Evolutionary conservation across 2,113 vertebrate genomes (phyloP).

Genomic region (Dasyurus viverrinus): DNA sequence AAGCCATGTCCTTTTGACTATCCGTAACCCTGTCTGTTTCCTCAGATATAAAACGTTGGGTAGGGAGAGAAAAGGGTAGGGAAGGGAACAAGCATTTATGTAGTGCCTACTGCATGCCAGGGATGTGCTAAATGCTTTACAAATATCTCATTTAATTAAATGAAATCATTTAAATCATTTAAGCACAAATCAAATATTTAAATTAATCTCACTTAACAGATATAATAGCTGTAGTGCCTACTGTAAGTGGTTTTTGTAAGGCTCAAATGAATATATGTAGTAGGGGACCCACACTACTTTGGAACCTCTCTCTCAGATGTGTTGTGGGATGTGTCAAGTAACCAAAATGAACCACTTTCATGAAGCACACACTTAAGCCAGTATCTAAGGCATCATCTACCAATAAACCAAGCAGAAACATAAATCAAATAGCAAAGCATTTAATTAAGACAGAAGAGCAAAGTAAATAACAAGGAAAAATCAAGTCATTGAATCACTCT

Average conservation of each 20-base stretch:
- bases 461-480: not conserved
- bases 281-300: not conserved
- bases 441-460: slow-evolving; percentile 2
- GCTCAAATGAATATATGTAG: not conserved
- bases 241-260: not conserved
- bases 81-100: not conserved
- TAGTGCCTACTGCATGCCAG: not conserved
- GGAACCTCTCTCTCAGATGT: not conserved
- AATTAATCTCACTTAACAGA: not conserved
- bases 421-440: not conserved
- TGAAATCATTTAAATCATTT: not conserved
- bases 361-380: not conserved
- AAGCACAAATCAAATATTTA: not conserved
- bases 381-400: not conserved
- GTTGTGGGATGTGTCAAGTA: not conserved
- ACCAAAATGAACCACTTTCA: not conserved
- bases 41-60: not conserved
- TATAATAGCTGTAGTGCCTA: not conserved
- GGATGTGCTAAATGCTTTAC: not conserved
- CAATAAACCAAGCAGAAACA: not conserved
- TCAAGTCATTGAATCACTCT: not conserved
- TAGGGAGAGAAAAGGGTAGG: too few relatives aligned
- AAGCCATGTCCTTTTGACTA: not conserved
- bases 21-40: not conserved
- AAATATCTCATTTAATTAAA: not conserved